Percentiles rank a stretch among this genome's conserved stretches.
phyloP scores from a whole-genome alignment of 2,797 vertebrate species.

The Acipenser oxyrinchus region DNA sequence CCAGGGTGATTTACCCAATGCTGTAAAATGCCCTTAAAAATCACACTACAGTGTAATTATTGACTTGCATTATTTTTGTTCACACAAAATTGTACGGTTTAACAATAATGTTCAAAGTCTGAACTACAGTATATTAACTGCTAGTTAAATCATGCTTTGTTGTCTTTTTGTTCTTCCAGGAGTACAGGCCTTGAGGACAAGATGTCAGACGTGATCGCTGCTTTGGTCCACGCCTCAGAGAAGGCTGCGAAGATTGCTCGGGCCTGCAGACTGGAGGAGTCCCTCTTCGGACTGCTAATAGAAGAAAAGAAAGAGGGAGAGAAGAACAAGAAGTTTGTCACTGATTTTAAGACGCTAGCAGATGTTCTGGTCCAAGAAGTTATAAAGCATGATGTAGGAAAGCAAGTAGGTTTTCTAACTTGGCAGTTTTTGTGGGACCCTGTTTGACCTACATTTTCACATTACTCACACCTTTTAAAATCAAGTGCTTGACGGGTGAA shows the following conservation, averaged over 20 bases:
- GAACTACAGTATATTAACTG: no score
- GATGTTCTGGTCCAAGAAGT: constrained; percentile 56
- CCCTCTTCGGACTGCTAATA: constrained; percentile 50
- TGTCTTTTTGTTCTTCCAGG: neutral
- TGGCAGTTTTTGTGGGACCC: no score
- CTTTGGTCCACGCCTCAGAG: constrained; percentile 41
- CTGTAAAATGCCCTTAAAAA: no score
- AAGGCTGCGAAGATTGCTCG: constrained; percentile 52
- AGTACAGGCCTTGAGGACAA: constrained; percentile 11
- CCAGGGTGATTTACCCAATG: no score
- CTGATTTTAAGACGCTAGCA: constrained; percentile 49
- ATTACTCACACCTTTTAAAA: no score
- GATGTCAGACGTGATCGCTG: constrained; percentile 43
- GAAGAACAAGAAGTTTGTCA: constrained; percentile 53
- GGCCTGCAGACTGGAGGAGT: constrained; percentile 43
- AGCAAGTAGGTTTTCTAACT: constrained; percentile 31
- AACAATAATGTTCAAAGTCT: no score
- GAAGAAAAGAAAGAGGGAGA: constrained; percentile 46
- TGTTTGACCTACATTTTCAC: no score
- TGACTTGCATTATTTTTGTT: no score
- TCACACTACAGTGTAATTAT: no score
- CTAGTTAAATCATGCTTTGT: no score
- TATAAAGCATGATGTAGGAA: constrained; percentile 41
- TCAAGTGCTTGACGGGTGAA: no score
- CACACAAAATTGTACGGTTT: no score